phyloP scores from a whole-genome alignment of 2,888 invertebrate genomes.

The Amphipyra berbera region DNA sequence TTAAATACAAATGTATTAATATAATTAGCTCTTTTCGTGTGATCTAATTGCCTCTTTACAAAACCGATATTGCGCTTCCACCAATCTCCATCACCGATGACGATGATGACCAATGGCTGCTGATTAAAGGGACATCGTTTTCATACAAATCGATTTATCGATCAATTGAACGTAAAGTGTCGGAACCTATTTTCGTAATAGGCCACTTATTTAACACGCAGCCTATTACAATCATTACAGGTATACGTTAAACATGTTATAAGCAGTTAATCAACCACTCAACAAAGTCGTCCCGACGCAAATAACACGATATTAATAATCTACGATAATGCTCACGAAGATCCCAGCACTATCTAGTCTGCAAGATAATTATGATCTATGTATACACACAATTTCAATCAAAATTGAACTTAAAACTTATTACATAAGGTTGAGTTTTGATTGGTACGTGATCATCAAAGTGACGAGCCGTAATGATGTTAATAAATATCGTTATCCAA shows the following conservation, averaged over 20 bases:
- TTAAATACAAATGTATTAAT: too few relatives aligned
- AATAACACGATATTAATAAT: conserved; percentile 46
- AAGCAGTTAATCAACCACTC: conserved; percentile 38
- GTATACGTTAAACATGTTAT: conserved; percentile 35
- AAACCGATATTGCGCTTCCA: too few relatives aligned
- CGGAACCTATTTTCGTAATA: conserved; percentile 31
- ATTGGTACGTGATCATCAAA: conserved; percentile 12
- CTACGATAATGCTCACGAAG: conserved; percentile 30
- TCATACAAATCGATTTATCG: background rate
- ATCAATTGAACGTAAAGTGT: too few relatives aligned
- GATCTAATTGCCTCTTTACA: too few relatives aligned
- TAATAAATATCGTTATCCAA: conserved; percentile 56
- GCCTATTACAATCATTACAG: conserved; percentile 23
- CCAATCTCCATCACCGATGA: too few relatives aligned
- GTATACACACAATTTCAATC: background rate
- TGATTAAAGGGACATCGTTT: background rate
- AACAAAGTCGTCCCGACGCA: conserved; percentile 34
- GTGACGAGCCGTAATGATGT: conserved; percentile 49
- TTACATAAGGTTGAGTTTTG: background rate
- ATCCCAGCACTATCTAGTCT: conserved; percentile 32
- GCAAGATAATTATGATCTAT: conserved; percentile 20
- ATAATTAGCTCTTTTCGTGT: too few relatives aligned
- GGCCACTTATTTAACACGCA: conserved; percentile 8
- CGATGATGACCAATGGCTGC: too few relatives aligned
- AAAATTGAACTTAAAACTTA: conserved; percentile 1